Base-by-base conservation (phyloP, 2,888 invertebrate genomes). In the Hermaeophaga mercurialis region DNA sequence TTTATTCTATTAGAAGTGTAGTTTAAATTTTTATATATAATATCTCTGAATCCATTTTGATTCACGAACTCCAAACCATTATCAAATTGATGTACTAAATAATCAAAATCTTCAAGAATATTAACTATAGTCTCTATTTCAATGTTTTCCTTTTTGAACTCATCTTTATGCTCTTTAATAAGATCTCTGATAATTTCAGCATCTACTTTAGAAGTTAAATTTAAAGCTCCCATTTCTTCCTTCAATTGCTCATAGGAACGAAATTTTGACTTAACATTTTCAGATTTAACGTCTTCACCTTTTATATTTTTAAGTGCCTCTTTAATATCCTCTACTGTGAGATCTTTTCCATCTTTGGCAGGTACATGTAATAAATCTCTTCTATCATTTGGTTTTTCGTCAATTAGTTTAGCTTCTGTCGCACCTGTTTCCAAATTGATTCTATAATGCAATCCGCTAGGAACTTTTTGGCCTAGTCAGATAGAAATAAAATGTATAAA, bases 31-130 rank as follows among this genome's bases (percentile, higher is more conserved):
- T 84, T 84, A 14, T 86, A 78, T 46, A 91, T 77, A 2, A 88
- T 78, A 39, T 80, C 76, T 2, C 79, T 76, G 65, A 87, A 80
- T 61, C 87, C 87, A 61, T 85, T 84, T 66, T 84, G 77, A 58
- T 84, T 83, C 24, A 86, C 80, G 72, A 91, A 90, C 65, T 86
- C 79, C 55, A 84, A 75, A 0, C 87, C 90, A 78, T 89, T 90
- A 73, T 91, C 91, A 66, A 86, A 84, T 77, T 90, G 88, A 75
- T 91, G 90, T n/a, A 88, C 80, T 53, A 89, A 78, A 74, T 85
- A 88, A 69, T 88, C 88, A 34, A 91, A 76, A 70, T 89, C 87
- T 48, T 82, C 81, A 24, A 91, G 74, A 61, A 82, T 79, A 22
- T 74, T 75, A 17, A 82, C 62, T 59, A 82, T 74, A 44, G 77